Base-by-base conservation (phyloP, 1,140 invertebrate genomes). In the Amphibalanus amphitrite region DNA sequence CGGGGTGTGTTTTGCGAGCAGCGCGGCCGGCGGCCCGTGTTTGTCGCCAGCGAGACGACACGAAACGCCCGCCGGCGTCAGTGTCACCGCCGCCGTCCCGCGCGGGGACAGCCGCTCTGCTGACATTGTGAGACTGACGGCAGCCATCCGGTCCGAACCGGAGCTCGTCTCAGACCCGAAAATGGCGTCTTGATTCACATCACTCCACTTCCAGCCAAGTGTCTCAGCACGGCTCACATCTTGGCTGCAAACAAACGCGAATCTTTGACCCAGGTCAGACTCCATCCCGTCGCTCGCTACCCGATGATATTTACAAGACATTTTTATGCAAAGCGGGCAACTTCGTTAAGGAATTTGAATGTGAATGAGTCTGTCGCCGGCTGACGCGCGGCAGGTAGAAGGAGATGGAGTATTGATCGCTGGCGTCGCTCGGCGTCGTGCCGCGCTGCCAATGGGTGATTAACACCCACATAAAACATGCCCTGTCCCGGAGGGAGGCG, bases 321-420 rank as follows among this genome's bases (percentile, higher is more conserved):
- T 59, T 59, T 59, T 59, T 59, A 59, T 59, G 47, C 47, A 59
- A 59, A 59, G 47, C 47, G 47, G 47, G 47, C 33, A 59, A 67
- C 26, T 67, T 67, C 65, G 65, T 67, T 67, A 67, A 67, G 28
- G 65, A 67, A 67, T 67, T 67, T 67, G 65, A 67, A 67, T 67
- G 28, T 28, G 65, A 67, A 67, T 67, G 65, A 67, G 65, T 3
- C 28, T 28, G 65, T 59, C 47, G 47, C 13, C 17, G 47, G 47
- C 10, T 59, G 47, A 59, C 47, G 47, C 47, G 33, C 33, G 47
- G 10, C 47, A 59, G 47, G 47, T 59, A 59, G 47, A 20, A 13
- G 47, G 47, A 59, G 47, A 59, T 59, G 47, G 47, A 20, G 47
- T 59, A 59, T 59, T 59, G 47, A 59, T 59, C 47, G 20, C 47